A percentile compares a stretch with the other conserved stretches of the same genome.
These are phyloP conservation scores for Synanceia verrucosa DNA, from an alignment of 2,797 vertebrate genomes.

Conservation along the genomic window DNA sequence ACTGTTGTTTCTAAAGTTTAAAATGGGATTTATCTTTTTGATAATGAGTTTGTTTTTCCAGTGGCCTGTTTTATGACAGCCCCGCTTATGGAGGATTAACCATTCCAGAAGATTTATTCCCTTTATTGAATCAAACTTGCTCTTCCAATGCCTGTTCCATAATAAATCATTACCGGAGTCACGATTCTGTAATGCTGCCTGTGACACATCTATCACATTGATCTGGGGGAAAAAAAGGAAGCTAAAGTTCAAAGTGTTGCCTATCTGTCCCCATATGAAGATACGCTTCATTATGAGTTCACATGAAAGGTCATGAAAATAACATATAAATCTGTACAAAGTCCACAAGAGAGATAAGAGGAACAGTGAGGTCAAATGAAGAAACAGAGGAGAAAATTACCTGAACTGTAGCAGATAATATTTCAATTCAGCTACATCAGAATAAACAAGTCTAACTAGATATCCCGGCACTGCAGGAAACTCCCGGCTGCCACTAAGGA, in stretches of 20 bases:
- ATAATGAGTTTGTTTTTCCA: background rate
- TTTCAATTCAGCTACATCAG: background rate
- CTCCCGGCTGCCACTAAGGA: too few relatives aligned
- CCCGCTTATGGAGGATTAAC: background rate
- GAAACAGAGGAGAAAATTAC: background rate
- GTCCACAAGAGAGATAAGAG: conserved; percentile 37
- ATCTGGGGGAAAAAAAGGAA: background rate
- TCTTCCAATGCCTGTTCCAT: background rate
- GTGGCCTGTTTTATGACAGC: background rate
- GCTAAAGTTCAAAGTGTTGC: background rate
- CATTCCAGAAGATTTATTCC: conserved; percentile 6
- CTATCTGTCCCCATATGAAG: background rate
- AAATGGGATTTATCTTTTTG: background rate
- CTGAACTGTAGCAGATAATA: background rate
- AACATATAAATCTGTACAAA: background rate
- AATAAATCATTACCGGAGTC: conserved; percentile 2
- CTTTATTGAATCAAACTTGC: background rate
- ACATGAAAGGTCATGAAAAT: background rate
- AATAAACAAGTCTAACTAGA: conserved; percentile 32
- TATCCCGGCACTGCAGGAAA: background rate
- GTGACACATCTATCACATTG: background rate
- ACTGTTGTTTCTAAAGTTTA: background rate
- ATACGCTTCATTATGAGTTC: background rate
- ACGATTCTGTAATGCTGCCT: background rate
- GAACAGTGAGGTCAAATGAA: background rate